phyloP scores from a whole-genome alignment of 2,113 vertebrate genomes.

The Chelonoidis abingdonii region DNA sequence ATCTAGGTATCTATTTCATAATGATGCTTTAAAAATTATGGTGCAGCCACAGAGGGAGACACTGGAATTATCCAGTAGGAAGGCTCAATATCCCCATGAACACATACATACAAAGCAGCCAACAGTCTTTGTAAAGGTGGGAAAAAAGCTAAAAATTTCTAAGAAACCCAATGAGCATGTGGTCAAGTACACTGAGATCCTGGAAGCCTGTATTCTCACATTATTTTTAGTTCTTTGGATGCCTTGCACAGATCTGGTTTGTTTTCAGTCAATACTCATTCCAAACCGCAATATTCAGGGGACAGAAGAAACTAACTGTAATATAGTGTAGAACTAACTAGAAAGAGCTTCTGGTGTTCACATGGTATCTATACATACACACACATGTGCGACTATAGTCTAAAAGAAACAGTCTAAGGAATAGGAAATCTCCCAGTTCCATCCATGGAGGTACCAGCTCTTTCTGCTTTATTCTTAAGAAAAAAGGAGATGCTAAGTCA shows the following conservation, averaged over 20 bases:
- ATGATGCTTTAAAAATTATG: not conserved
- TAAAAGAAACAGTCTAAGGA: not conserved
- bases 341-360: not conserved
- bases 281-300: not conserved
- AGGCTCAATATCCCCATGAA: not conserved
- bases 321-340: not conserved
- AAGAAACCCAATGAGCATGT: not conserved
- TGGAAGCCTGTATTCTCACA: not conserved
- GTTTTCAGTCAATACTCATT: not conserved
- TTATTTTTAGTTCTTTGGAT: not conserved
- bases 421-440: not conserved
- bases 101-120: too few relatives aligned
- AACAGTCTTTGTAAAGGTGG: not conserved
- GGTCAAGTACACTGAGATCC: not conserved
- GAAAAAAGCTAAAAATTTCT: not conserved
- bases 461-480: not conserved
- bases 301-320: not conserved
- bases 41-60: not conserved
- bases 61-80: not conserved
- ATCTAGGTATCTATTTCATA: not conserved
- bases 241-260: not conserved
- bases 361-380: not conserved
- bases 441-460: not conserved
- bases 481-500: not conserved
- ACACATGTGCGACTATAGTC: not conserved